phyloP scores from a whole-genome alignment of 2,797 vertebrate species.

The Esox lucius region DNA sequence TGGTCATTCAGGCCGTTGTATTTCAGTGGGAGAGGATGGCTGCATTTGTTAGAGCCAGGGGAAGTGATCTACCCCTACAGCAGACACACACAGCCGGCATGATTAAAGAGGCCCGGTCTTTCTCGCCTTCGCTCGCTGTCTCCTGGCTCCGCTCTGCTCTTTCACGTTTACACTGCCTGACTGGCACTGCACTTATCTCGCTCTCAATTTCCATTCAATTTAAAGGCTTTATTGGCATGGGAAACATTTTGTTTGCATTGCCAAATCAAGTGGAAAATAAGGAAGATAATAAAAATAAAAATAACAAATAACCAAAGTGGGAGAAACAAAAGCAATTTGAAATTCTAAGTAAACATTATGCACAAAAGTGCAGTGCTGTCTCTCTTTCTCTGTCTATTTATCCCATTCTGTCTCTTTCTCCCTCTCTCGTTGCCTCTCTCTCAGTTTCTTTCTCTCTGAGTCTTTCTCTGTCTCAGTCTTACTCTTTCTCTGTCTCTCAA shows the following conservation, averaged over 20 bases:
- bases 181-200: background rate
- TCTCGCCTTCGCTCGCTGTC: slow-evolving; percentile 53
- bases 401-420: slow-evolving; percentile 14
- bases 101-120: slow-evolving; percentile 60
- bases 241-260: no score
- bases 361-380: slow-evolving; percentile 18
- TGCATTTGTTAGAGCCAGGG: slow-evolving; percentile 60
- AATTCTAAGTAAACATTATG: no score
- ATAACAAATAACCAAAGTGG: no score
- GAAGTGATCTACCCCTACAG: slow-evolving; percentile 64
- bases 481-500: slow-evolving; percentile 10
- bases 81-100: slow-evolving; percentile 64
- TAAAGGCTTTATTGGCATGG: no score
- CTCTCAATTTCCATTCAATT: no score
- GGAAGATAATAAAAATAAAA: no score
- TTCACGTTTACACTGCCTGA: slow-evolving; percentile 2
- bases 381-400: slow-evolving; percentile 51
- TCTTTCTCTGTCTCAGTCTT: background rate
- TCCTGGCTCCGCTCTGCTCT: background rate
- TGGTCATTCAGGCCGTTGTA: slow-evolving; percentile 53
- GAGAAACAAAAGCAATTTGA: no score
- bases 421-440: background rate
- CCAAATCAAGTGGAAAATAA: no score
- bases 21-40: slow-evolving; percentile 66
- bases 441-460: no score